Conservation (phyloP, 2,113 vertebrate species). For the Indicator indicator region DNA sequence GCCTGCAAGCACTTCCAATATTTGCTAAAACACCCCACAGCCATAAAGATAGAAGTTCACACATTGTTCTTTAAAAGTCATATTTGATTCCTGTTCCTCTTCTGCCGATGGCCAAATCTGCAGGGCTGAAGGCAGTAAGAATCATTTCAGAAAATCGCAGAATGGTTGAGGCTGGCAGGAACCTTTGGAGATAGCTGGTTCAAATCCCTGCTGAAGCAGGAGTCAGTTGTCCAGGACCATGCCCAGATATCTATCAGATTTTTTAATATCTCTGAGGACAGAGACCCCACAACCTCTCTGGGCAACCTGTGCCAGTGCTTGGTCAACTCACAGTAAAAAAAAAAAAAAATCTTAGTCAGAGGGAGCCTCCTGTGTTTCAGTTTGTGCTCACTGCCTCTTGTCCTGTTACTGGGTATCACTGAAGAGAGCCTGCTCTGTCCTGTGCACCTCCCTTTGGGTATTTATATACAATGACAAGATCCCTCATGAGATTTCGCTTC, state of each 20-base stretch:
- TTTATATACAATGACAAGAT: not conserved
- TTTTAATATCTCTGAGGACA: not conserved
- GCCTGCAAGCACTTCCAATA: fast-evolving
- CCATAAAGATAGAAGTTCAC: not conserved
- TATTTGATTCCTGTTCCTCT: not conserved
- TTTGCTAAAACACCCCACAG: not conserved
- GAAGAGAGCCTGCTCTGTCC: not conserved
- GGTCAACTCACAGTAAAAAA: not conserved
- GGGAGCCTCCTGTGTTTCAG: not conserved
- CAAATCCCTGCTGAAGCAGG: not conserved
- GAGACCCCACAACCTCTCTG: not conserved
- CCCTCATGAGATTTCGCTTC: not conserved
- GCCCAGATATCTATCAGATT: too few species aligned
- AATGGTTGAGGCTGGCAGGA: not conserved
- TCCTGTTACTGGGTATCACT: not conserved
- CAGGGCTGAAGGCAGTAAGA: not conserved
- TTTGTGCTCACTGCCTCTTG: not conserved
- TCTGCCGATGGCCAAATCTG: not conserved
- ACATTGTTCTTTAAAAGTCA: not conserved
- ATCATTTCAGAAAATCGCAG: not conserved
- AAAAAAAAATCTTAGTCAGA: not conserved
- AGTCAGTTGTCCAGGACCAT: not conserved
- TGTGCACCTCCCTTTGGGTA: not conserved
- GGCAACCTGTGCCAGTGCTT: not conserved
- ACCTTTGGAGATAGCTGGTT: not conserved